These are phyloP conservation scores for Lithophane leautieri DNA, from an alignment of 2,888 invertebrate species.

Conservation along the genomic window DNA sequence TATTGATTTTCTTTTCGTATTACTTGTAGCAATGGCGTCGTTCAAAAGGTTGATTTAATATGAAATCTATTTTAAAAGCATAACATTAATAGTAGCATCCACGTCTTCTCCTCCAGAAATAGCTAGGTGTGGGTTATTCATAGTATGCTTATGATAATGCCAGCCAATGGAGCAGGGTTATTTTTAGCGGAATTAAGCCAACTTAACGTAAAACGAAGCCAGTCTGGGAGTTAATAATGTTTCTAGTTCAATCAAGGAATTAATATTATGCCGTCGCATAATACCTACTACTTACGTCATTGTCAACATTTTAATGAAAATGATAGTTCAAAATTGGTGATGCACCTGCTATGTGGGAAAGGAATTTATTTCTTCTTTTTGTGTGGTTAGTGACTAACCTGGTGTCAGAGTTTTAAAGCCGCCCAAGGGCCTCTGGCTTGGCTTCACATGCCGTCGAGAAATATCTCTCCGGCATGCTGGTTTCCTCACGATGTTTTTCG, in stretches of 20 bases:
- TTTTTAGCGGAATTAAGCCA: constrained; percentile 22
- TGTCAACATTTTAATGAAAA: background rate
- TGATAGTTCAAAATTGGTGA: background rate
- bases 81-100: background rate
- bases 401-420: too few relatives aligned
- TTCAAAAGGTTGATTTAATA: background rate
- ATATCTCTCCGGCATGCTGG: too few relatives aligned
- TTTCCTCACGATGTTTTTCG: too few relatives aligned
- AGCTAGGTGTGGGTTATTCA: constrained; percentile 8
- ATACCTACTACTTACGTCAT: too few relatives aligned
- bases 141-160: constrained; percentile 16
- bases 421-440: too few relatives aligned
- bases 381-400: too few relatives aligned
- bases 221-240: background rate
- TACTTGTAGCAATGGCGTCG: background rate
- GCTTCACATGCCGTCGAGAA: too few relatives aligned
- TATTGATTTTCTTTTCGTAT: background rate
- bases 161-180: constrained; percentile 1
- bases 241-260: background rate
- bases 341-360: background rate
- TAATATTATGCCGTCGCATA: background rate
- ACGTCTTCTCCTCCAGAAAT: constrained; percentile 12
- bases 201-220: background rate
- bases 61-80: background rate
- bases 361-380: background rate